These are phyloP conservation scores for Potamilus streckersoni DNA, from an alignment of 1,140 invertebrate genomes.

Conservation along the genomic window DNA sequence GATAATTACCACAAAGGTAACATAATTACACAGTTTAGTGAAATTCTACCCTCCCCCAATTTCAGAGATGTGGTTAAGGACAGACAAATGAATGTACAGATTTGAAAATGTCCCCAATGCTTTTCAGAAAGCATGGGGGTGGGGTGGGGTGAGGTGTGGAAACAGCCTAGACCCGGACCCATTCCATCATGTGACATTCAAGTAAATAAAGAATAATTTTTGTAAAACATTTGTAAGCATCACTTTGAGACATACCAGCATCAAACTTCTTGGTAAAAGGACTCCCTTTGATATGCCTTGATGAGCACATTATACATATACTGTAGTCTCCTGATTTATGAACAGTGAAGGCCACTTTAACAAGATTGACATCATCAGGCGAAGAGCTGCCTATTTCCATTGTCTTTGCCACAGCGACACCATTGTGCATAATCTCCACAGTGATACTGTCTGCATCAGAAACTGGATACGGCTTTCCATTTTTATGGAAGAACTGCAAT, in stretches of 20 bases:
- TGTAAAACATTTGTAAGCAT: neutral
- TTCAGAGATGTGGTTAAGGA: too few species aligned
- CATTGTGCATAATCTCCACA: slow-evolving; percentile 86
- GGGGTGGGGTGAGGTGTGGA: too few species aligned
- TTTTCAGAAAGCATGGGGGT: too few species aligned
- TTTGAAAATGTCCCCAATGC: too few species aligned
- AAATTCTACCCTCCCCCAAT: too few species aligned
- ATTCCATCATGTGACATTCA: too few species aligned
- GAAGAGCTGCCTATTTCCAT: slow-evolving; percentile 86
- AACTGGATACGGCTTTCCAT: slow-evolving; percentile 91
- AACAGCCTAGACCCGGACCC: too few species aligned
- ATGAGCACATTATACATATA: slow-evolving; percentile 85
- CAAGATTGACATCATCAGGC: slow-evolving; percentile 79
- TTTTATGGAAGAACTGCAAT: slow-evolving; percentile 87
- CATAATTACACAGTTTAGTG: too few species aligned
- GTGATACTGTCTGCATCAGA: slow-evolving; percentile 90
- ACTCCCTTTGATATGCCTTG: slow-evolving; percentile 76
- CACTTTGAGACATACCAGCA: slow-evolving; percentile 71
- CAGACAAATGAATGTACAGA: too few species aligned
- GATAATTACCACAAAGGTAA: too few species aligned
- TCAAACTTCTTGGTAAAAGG: slow-evolving; percentile 77
- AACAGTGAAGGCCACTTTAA: slow-evolving; percentile 90
- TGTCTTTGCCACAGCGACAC: slow-evolving; percentile 84
- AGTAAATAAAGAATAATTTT: neutral
- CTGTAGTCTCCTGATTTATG: slow-evolving; percentile 88